Conservation (phyloP, 2,888 invertebrate species). For the Archips crataeganus region DNA sequence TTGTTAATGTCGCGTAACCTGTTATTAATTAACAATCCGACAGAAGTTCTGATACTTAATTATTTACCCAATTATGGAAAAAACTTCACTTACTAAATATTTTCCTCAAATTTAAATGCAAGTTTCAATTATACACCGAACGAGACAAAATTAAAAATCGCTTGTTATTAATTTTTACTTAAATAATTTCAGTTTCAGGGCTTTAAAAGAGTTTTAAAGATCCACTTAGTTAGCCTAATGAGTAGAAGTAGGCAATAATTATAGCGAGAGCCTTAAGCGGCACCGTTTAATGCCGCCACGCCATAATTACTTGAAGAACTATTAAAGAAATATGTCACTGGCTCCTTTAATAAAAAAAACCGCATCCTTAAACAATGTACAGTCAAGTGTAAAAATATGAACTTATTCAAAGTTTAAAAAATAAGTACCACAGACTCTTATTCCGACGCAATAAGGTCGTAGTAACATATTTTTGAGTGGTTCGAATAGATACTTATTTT, state of each 20-base stretch:
- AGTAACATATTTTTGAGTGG: too few relatives aligned
- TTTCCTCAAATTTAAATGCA: too few relatives aligned
- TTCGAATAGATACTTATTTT: too few relatives aligned
- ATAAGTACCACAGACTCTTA: too few relatives aligned
- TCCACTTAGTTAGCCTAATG: neutral
- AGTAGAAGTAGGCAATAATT: conserved; percentile 7
- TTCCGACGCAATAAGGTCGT: too few relatives aligned
- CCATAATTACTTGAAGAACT: conserved; percentile 5
- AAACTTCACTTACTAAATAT: too few relatives aligned
- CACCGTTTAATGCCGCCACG: conserved; percentile 15
- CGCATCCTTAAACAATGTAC: neutral
- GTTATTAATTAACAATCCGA: conserved; percentile 30
- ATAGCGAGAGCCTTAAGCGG: conserved; percentile 7
- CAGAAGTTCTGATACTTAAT: conserved; percentile 12
- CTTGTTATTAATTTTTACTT: too few relatives aligned
- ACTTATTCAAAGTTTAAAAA: too few relatives aligned
- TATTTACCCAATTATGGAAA: conserved; percentile 2
- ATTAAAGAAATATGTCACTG: neutral
- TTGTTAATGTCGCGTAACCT: conserved; percentile 35
- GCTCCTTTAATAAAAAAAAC: neutral
- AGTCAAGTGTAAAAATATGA: too few relatives aligned
- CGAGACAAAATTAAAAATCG: neutral
- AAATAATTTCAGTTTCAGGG: neutral
- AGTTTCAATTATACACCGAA: too few relatives aligned
- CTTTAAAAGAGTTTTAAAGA: conserved; percentile 1